Base-by-base conservation (phyloP, 2,888 invertebrate species). In the Clitarchus hookeri region DNA sequence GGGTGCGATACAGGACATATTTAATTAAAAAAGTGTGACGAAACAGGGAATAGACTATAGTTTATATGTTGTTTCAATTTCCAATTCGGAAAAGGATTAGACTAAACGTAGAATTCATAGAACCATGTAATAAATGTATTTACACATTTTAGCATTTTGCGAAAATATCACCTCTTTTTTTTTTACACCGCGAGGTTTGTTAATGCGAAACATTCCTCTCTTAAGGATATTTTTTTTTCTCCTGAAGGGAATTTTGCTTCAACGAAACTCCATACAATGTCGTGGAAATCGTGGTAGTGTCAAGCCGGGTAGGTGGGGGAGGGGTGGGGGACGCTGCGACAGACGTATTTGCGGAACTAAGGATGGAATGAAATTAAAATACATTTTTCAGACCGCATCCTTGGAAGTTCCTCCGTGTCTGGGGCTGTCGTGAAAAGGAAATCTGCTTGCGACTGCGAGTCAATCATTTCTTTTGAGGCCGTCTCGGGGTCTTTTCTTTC, bases 301-400 rank as follows among this genome's bases (percentile, higher is more conserved):
- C 8, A 11, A 16, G 53, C 19, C 13, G 19, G 19, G 19, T 53
- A 8, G 53, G 8, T 6, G 8, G 65, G n/a, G 65, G n/a, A 16
- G n/a, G 19, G n/a, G 65, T 0, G n/a, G 16, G 23, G n/a, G 23
- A 65, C 0, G n/a, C 19, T 23, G n/a, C 65, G 48, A 16, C 48
- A 13, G 48, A 48, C 48, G 48, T 48, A 48, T 65, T 65, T n/a
- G 65, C 65, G 65, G n/a, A n/a, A 65, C 65, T 65, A 65, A 65
- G 65, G 65, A 65, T n/a, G 65, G 23, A 65, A 65, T 65, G 65
- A n/a, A 65, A 65, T 65, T 65, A 65, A 65, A 65, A n/a, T n/a
- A 65, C 65, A 65, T 65, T 65, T 65, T 65, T 65, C 65, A 65
- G 48, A 48, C 48, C 48, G 48, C 48, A 48, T 48, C 48, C 48